Evolutionary conservation across 2,113 vertebrate genomes (phyloP), one percentile per base, ranked within the genome.

Genomic region (Istiophorus platypterus): DNA sequence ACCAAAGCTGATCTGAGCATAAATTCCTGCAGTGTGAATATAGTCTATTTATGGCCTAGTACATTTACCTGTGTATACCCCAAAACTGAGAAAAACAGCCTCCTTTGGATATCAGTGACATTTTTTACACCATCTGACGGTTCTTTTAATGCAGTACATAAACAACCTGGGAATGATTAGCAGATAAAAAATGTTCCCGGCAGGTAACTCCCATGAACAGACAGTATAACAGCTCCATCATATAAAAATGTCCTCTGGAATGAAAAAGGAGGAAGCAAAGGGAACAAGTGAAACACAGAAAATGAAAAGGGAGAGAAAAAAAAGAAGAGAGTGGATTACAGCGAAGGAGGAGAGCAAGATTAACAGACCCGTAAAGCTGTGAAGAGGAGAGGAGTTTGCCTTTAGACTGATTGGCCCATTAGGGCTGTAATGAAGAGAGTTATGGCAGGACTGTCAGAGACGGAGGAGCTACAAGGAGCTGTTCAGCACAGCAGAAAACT

Each of bases 381-480:
- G 29, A 78, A 52, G 29, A 71, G 26, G 34, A 58, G 52, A 74
- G 51, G 51, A 70, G 39, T 39, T 61, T 61, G 9, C 27, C 64
- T 76, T 82, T 78, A 63, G 72, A 81, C 65, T 89, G 88, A 87
- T 80, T 73, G 77, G 82, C 22, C 79, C 84, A 89, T 91, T 93
- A 90, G 74, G 52, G 56, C 72, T 59, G 20, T 84, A 92, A 89
- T 89, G 76, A 88, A 63, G 37, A 82, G 81, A 82, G 81, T 93
- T 87, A 88, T 89, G 58, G 67, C 72, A 77, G 74, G 69, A 70
- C 12, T 14, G 80, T 90, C 77, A 78, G 77, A 86, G 47, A 65
- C 27, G 61, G 70, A 75, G 29, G 56, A 49, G 68, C 56, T 47
- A 24, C 11, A 12, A 62, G 51, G 76, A 49, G 80, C 51, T 87